Evolutionary conservation across 2,888 invertebrate genomes (phyloP).

Genomic region (Perizoma flavofasciatum): DNA sequence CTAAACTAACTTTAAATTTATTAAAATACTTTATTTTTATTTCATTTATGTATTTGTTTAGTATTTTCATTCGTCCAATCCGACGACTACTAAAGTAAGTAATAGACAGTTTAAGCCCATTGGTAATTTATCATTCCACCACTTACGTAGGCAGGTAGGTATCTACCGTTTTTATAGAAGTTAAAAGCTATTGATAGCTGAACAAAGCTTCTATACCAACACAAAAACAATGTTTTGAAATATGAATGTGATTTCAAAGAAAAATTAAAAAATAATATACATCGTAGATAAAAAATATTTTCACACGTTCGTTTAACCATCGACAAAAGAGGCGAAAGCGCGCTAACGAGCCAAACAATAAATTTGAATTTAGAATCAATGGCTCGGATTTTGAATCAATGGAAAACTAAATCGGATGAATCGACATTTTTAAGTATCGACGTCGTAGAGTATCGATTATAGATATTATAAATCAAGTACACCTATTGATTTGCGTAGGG

Average conservation of each 20-base stretch:
- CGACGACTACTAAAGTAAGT: background rate
- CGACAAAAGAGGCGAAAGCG: constrained; percentile 55
- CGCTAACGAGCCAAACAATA: constrained; percentile 69
- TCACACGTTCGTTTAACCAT: constrained; percentile 64
- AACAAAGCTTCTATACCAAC: constrained; percentile 15
- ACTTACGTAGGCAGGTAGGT: too few species aligned
- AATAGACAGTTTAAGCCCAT: background rate
- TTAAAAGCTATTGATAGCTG: constrained; percentile 23
- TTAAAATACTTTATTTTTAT: too few species aligned
- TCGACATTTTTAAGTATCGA: constrained; percentile 57
- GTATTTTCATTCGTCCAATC: too few species aligned
- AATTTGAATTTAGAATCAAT: constrained; percentile 64
- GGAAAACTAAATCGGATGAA: constrained; percentile 76
- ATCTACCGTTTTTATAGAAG: constrained; percentile 6
- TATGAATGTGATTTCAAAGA: constrained; percentile 18
- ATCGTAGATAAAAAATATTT: constrained; percentile 42
- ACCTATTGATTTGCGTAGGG: constrained; percentile 51
- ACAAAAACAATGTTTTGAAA: constrained; percentile 15
- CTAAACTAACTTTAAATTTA: too few species aligned
- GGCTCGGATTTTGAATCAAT: constrained; percentile 38
- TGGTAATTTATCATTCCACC: constrained; percentile 11
- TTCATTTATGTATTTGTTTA: too few species aligned
- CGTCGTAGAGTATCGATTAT: constrained; percentile 45
- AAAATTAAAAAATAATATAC: constrained; percentile 11
- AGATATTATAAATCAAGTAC: constrained; percentile 63